Evolutionary conservation across 2,113 vertebrate species (phyloP), one percentile per base, ranked within the genome.

Genomic region (Rhinoderma darwinii): DNA sequence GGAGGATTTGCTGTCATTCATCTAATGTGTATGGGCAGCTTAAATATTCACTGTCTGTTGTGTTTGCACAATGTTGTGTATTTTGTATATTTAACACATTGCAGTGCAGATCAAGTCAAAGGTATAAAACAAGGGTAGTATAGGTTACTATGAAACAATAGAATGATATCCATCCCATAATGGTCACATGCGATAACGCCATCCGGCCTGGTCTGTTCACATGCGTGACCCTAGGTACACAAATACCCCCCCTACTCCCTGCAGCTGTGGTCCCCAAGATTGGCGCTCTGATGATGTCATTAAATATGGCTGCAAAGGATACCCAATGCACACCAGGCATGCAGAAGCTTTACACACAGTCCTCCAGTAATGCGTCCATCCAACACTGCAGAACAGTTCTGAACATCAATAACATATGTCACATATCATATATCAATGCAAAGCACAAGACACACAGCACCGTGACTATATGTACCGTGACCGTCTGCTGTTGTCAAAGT

Each of bases 361-460:
- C 20, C 50, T 56, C 30, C 0, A 3, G 2, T 14, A 81, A 15
- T 18, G 50, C 54, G 27, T 20, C 54, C 54, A 8, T 50, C 73
- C 74, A 77, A 32, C 44, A 32, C 44, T 51, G 44, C 74, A 61
- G 73, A 43, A 59, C 76, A 79, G 30, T 18, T 4, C 8, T 82
- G 43, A 50, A 47, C 82, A 72, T 70, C 66, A 73, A 51, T 51
- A 83, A 72, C 20, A 37, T 27, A 41, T 70, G 81, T 72, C 66
- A 73, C 32, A 51, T 72, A 73, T 83, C 47, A 83, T 54, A 72
- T 73, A 73, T 83, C 78, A 43, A 25, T 37, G 50, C 50, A 79
- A 37, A 37, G 37, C 5, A 80, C 77, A 41, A 41, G 77, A 61
- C 77, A 41, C 35, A 5, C 51, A 32, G 59, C 6, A n/a, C 39